Conservation (phyloP, 2,888 invertebrate species). For the Trachelus troglodyta region DNA sequence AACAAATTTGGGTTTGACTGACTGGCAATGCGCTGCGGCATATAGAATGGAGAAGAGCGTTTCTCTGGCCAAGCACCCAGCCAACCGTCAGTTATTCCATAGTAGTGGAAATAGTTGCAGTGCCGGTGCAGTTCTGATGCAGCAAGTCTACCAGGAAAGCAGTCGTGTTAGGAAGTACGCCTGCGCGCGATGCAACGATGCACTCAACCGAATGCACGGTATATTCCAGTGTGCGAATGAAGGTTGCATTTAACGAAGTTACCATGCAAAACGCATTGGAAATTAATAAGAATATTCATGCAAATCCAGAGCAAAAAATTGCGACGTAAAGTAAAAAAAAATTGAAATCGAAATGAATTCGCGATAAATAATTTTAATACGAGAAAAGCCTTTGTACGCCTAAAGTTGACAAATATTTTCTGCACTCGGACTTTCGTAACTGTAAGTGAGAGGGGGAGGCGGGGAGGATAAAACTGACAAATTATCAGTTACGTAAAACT, state of each 20-base stretch:
- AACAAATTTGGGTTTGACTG: neutral
- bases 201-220: conserved; percentile 19
- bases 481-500: neutral
- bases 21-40: neutral
- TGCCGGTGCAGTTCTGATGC: conserved; percentile 38
- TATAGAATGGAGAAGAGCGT: neutral
- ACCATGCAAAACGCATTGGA: neutral
- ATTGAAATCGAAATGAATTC: too few relatives aligned
- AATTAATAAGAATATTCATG: neutral
- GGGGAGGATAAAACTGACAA: neutral
- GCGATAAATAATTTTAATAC: too few relatives aligned
- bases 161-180: conserved; percentile 28
- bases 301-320: neutral
- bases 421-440: neutral
- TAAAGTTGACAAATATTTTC: neutral
- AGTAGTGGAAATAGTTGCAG: conserved; percentile 19
- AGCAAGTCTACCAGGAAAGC: conserved; percentile 40
- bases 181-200: conserved; percentile 25
- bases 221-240: neutral
- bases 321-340: too few relatives aligned
- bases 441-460: neutral
- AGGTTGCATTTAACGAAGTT: neutral
- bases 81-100: neutral
- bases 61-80: neutral
- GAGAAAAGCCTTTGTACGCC: too few relatives aligned